These are phyloP conservation scores for Actinia equina DNA, from an alignment of 64 coral and sea anemone species.

Conservation along the genomic window DNA sequence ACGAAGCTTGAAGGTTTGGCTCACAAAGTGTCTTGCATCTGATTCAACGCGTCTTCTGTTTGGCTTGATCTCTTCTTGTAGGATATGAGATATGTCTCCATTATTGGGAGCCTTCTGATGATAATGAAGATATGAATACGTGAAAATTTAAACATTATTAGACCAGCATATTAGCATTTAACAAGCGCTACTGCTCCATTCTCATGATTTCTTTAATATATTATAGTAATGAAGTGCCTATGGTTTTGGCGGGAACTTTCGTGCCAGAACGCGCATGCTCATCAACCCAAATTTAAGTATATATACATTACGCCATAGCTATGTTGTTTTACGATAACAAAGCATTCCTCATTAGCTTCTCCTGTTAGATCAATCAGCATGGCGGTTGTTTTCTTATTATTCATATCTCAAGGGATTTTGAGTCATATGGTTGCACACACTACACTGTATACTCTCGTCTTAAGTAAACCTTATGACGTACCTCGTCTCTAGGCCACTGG, in stretches of 20 bases:
- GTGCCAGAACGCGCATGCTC: too few species aligned
- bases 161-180: too few species aligned
- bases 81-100: not conserved
- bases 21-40: not conserved
- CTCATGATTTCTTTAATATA: too few species aligned
- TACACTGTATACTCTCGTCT: not conserved
- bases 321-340: not conserved
- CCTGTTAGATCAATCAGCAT: too few species aligned
- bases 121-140: not conserved
- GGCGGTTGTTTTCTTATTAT: too few species aligned
- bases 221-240: too few species aligned
- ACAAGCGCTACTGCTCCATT: too few species aligned
- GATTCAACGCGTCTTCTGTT: not conserved
- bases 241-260: not conserved
- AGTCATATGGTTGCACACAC: too few species aligned
- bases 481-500: constrained; percentile 32
- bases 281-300: too few species aligned
- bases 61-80: not conserved
- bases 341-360: too few species aligned
- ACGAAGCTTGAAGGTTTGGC: not conserved
- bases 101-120: not conserved
- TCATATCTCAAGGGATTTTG: too few species aligned
- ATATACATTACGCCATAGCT: not conserved
- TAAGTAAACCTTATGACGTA: not conserved
- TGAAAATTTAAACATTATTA: not conserved